A percentile compares a stretch with the other conserved stretches of the same genome.
Conservation (phyloP, 1,140 invertebrate genomes). For the Solenopsis invicta region DNA sequence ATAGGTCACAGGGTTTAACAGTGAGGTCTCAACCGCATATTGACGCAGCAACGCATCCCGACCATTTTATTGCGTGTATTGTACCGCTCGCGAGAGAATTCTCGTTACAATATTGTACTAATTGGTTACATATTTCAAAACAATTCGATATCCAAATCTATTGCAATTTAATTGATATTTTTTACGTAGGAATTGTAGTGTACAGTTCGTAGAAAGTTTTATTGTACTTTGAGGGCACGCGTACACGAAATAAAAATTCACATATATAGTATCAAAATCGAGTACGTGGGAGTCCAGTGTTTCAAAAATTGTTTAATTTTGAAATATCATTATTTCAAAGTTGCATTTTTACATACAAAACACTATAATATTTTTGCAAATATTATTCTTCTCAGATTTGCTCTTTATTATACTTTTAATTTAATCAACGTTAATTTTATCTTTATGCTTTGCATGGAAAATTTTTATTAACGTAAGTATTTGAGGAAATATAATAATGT, state of each 20-base stretch:
- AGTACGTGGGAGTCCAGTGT: background rate
- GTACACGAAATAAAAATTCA: conserved; percentile 41
- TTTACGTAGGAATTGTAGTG: conserved; percentile 1
- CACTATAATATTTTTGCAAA: background rate
- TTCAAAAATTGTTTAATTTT: conserved; percentile 3
- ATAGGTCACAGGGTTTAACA: conserved; percentile 21
- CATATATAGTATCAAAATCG: background rate
- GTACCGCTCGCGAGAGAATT: conserved; percentile 12
- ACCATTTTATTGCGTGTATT: conserved; percentile 13
- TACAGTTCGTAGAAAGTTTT: background rate
- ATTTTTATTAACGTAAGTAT: background rate
- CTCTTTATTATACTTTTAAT: background rate
- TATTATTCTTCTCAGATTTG: background rate
- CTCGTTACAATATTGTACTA: conserved; percentile 32
- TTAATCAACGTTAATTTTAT: background rate
- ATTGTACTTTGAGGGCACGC: background rate
- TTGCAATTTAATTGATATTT: conserved; percentile 32
- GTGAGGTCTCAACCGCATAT: conserved; percentile 3
- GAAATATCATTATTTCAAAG: conserved; percentile 8
- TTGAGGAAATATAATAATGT: background rate
- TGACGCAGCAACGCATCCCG: background rate
- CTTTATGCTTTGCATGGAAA: background rate
- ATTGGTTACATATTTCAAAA: conserved; percentile 26
- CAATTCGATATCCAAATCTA: conserved; percentile 12
- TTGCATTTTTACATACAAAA: background rate